phyloP scores from a whole-genome alignment of 2,888 invertebrate species.

The Diarsia rubi region DNA sequence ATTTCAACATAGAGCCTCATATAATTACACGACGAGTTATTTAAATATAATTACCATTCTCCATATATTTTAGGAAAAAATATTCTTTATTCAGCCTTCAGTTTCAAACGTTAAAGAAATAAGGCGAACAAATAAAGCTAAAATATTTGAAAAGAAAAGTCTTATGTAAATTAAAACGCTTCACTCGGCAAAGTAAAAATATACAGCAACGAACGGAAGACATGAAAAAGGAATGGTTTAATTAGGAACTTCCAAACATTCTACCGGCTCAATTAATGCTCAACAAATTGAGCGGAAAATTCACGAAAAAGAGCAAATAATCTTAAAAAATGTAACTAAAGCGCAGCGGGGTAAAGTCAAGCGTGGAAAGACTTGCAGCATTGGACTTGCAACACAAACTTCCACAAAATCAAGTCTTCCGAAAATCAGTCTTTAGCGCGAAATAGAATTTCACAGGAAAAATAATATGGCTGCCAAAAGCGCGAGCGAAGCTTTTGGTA shows the following conservation, averaged over 20 bases:
- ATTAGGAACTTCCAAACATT: conserved; percentile 42
- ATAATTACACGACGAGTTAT: background rate
- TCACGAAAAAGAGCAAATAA: conserved; percentile 46
- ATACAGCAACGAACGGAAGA: conserved; percentile 22
- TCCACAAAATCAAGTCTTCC: background rate
- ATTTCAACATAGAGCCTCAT: background rate
- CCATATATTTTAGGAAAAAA: conserved; percentile 11
- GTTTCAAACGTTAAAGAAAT: conserved; percentile 6
- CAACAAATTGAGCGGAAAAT: conserved; percentile 34
- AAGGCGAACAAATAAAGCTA: conserved; percentile 5
- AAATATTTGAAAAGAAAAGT: conserved; percentile 47
- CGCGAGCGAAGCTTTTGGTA: conserved; percentile 14
- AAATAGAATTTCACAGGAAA: conserved; percentile 42
- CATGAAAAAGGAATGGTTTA: conserved; percentile 33
- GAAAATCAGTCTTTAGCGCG: conserved; percentile 17
- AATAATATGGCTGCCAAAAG: conserved; percentile 34
- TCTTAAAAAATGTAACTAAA: conserved; percentile 8
- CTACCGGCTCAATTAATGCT: conserved; percentile 27
- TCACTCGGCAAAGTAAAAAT: conserved; percentile 43
- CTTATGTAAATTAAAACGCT: conserved; percentile 36
- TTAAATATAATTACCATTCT: background rate
- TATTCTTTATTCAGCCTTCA: background rate
- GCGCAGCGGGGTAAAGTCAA: background rate
- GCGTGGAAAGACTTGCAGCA: background rate
- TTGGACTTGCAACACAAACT: no score